Base-by-base conservation (phyloP, 2,113 vertebrate species). In the Petroica traversi region DNA sequence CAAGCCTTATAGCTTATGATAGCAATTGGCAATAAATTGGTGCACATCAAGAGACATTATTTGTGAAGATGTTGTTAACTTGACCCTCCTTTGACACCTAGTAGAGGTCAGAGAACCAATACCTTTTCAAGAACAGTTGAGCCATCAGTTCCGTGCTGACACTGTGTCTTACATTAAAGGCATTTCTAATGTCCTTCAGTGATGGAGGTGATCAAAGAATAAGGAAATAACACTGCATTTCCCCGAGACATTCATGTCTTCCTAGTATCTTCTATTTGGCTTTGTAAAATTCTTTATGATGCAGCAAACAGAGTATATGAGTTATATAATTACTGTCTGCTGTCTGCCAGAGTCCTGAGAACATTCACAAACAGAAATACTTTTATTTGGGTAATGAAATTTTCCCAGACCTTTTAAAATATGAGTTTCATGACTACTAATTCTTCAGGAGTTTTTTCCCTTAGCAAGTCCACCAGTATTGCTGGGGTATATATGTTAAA, bases 201-300 rank as follows among this genome's bases (percentile, higher is more conserved):
- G 8, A 14, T 52, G 16, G 25, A 77, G 15, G 16, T 85, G 75
- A 51, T 77, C 51, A 92, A 59, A 85, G 34, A 77, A 79, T 26
- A 14, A 1, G 23, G 48, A 90, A 83, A 77, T 83, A 8, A 55
- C 83, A 41, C n/a, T 74, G 51, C 59, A 23, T 86, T 92, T 92
- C 15, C 43, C 36, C 4, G 8, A 54, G 69, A 74, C 33, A 41
- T 72, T 80, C 3, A 5, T 90, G 48, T n/a, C 51, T 89, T 94
- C 71, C 46, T 80, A 48, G 10, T 73, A 8, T 66, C 48, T 77
- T 74, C 25, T 71, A 4, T 83, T 90, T 86, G 57, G 48, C 82
- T 93, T 94, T 93, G 45, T 73, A 59, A 93, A 96, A 86, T 61
- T 23, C 33, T 92, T 95, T 63, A 66, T 80, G 72, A 61, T 92